Evolutionary conservation across 1,140 invertebrate genomes (phyloP), one percentile per base, ranked within the genome.

Genomic region (Lasioglossum baleicum): DNA sequence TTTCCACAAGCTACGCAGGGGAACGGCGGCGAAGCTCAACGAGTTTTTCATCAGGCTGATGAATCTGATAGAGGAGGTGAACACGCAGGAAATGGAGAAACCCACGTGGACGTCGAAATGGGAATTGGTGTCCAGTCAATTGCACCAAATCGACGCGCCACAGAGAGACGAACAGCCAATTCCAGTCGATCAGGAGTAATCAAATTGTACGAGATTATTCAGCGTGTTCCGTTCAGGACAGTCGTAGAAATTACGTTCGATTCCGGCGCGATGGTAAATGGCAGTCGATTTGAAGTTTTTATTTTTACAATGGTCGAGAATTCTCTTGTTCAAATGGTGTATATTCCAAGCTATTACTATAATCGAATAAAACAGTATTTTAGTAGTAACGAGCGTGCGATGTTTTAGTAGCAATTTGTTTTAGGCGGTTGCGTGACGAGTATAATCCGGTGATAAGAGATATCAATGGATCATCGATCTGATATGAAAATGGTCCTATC

Each of bases 1-100:
- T 61, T 92, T 92, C 66, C 92, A 91, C 66, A 94, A 94, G 82
- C 86, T 95, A 56, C 89, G 94, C 69, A 91, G 91, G 70, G 94
- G 94, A 15, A 95, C 94, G 0, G 90, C 92, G 56, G 90, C 89
- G 31, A 93, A 94, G 66, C 63, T 94, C 7, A 90, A 92, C 35
- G 93, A 94, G 75, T 95, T 95, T 83, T 89, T 94, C 6, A 76
- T 84, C 61, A 84, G 87, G 8, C 61, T 92, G 60, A 90, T 92
- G 76, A 90, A 89, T 67, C 61, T 93, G 10, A 92, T 93, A 65
- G 90, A 92, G 75, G 91, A 92, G 82, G 89, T 89, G 20, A 93
- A 92, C 71, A 92, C 90, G 2, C 89, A 90, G 67, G 83, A 87
- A 74, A 76, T 89, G 42, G 83, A 91, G 17, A 88, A 82, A 71